Evolutionary conservation across 2,888 invertebrate species (phyloP).

Genomic region (Rhorus exstirpatorius): DNA sequence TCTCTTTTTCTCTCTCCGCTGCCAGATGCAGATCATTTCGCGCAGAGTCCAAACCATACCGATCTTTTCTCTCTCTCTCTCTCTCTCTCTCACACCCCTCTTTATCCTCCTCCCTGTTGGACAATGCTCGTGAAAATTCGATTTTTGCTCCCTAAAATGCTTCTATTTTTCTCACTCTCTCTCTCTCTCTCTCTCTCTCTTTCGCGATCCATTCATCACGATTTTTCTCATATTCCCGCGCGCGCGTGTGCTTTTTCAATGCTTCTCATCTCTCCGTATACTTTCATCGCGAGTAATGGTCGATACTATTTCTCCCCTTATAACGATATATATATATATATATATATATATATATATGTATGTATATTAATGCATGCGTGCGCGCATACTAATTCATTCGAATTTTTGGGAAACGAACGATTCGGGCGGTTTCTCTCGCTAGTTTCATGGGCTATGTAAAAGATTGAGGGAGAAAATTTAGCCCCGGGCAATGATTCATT

Average conservation of each 20-base stretch:
- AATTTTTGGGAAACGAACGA: slow-evolving; percentile 81
- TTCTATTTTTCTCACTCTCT: no score
- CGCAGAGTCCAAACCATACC: slow-evolving; percentile 32
- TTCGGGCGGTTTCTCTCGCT: slow-evolving; percentile 19
- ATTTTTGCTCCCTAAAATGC: slow-evolving; percentile 77
- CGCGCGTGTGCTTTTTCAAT: slow-evolving; percentile 38
- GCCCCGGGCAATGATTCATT: slow-evolving; percentile 79
- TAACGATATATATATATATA: slow-evolving; percentile 71
- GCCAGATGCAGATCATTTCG: slow-evolving; percentile 78
- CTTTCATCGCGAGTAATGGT: slow-evolving; percentile 77
- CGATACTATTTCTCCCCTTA: slow-evolving; percentile 80
- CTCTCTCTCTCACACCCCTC: slow-evolving; percentile 59
- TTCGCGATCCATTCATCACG: slow-evolving; percentile 69
- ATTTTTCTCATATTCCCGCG: slow-evolving; percentile 67
- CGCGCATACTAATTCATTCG: slow-evolving; percentile 84
- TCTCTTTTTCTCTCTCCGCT: slow-evolving; percentile 52
- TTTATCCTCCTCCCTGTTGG: slow-evolving; percentile 65
- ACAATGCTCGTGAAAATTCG: slow-evolving; percentile 81
- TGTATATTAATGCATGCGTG: slow-evolving; percentile 80
- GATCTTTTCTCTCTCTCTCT: slow-evolving; percentile 51
- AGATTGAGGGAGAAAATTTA: slow-evolving; percentile 19
- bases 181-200: no score
- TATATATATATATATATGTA: slow-evolving; percentile 66
- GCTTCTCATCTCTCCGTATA: slow-evolving; percentile 66
- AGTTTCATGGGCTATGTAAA: slow-evolving; percentile 18